Base-by-base conservation (phyloP, 2,888 invertebrate species). In the Proisotoma minuta region DNA sequence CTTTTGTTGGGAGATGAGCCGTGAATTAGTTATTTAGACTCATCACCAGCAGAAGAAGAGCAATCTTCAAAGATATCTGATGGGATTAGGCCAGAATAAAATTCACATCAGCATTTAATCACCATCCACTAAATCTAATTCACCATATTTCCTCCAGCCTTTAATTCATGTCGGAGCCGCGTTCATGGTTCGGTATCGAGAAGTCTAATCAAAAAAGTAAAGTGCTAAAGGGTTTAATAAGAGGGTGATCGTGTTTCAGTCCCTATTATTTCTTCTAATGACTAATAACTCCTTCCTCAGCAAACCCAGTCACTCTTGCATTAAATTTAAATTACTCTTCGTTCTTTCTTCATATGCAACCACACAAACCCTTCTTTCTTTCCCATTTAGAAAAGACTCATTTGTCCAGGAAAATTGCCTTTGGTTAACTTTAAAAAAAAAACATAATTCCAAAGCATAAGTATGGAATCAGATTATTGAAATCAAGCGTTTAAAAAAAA, bases 221-320 rank as follows among this genome's bases (percentile, higher is more conserved):
- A 52, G 27, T 52, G 29, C 27, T 27, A 52, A 52, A 52, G 28
- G 52, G 29, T 52, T 52, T 24, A 52, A 52, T 52, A 52, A 52
- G 27, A 52, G 15, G 28, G 29, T 52, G 52, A 28, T 52, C 52
- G 18, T 52, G 3, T 52, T 8, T 27, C 52, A 3, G 12, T 26
- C 49, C 15, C 23, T 28, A 52, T 5, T 52, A 28, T 28, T 18
- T 34, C 8, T 34, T 34, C 15, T 34, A 34, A 15, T 34, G 15
- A 15, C 8, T 34, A 34, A 34, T 34, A 34, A 34, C 34, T 34
- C 34, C 15, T 10, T 15, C 34, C 8, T 15, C 15, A 8, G 8
- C 34, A 34, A 34, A 34, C 15, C 8, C 15, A 34, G 34, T 34
- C 34, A 34, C 15, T 34, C 34, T 15, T 8, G 34, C 34, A 34